A percentile compares a stretch with the other conserved stretches of the same genome.
Conservation (phyloP, 2,888 invertebrate genomes). For the Coenonympha glycerion region DNA sequence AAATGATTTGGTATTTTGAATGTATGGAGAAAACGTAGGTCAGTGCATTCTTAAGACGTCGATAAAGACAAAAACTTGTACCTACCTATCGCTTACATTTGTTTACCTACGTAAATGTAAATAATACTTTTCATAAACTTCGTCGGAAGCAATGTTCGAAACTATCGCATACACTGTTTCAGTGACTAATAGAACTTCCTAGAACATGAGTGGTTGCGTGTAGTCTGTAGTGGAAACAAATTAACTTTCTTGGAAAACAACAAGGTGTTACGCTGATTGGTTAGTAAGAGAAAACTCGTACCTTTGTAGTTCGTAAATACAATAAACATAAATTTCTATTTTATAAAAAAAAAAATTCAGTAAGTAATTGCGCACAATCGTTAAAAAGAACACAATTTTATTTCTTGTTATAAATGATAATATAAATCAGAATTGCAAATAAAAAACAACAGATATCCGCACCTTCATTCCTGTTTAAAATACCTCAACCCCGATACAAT, state of each 20-base stretch:
- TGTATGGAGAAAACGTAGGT: too few species aligned
- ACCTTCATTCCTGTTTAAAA: neutral
- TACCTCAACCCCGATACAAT: neutral
- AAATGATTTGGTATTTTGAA: too few species aligned
- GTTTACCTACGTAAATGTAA: too few species aligned
- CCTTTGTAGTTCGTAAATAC: neutral
- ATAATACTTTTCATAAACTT: neutral
- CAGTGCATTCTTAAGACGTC: too few species aligned
- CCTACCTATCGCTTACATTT: neutral
- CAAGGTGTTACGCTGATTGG: neutral
- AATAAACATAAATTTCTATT: too few species aligned
- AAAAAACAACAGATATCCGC: neutral
- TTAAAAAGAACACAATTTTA: neutral
- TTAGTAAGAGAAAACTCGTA: neutral
- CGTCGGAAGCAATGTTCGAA: neutral
- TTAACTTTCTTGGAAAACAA: neutral
- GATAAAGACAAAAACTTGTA: too few species aligned
- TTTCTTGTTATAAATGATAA: neutral
- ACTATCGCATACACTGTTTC: neutral
- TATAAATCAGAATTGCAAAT: neutral
- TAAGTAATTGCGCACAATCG: neutral
- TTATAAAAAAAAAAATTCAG: too few species aligned
- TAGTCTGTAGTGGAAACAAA: neutral
- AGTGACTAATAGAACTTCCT: neutral
- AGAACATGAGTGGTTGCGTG: neutral